Evolutionary conservation across 2,888 invertebrate genomes (phyloP).

Genomic region (Cryptophagus acutangulus): DNA sequence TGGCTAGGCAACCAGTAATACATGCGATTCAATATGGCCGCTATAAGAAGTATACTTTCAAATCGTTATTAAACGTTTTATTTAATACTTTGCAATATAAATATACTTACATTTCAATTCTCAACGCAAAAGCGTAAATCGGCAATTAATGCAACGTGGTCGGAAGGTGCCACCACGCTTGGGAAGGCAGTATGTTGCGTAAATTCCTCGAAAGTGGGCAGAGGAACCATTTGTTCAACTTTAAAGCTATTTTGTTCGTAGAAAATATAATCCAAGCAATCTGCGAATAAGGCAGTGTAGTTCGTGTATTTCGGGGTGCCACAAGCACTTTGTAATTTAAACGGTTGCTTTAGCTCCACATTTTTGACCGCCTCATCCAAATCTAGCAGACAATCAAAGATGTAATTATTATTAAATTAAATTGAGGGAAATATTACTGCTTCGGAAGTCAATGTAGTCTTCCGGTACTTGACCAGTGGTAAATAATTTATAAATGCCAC

Average conservation of each 20-base stretch:
- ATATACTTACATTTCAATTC: no score
- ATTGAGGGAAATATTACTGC: slow-evolving; percentile 54
- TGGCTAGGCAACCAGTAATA: no score
- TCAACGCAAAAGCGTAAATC: no score
- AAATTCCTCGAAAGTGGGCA: slow-evolving; percentile 76
- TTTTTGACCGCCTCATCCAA: slow-evolving; percentile 58
- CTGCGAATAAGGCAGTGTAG: slow-evolving; percentile 76
- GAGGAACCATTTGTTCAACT: slow-evolving; percentile 69
- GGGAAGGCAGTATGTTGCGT: slow-evolving; percentile 73
- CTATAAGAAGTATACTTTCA: no score
- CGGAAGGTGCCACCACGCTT: slow-evolving; percentile 85
- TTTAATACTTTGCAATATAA: no score
- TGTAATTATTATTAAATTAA: slow-evolving; percentile 6
- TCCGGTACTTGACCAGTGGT: slow-evolving; percentile 63
- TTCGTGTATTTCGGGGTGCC: slow-evolving; percentile 84
- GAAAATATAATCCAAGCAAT: slow-evolving; percentile 89
- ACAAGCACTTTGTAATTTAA: slow-evolving; percentile 71
- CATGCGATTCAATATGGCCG: no score
- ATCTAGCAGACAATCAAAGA: slow-evolving; percentile 53
- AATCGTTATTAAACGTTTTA: no score
- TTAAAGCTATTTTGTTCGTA: slow-evolving; percentile 62
- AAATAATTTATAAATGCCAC: slow-evolving; percentile 76
- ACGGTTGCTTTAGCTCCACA: slow-evolving; percentile 61
- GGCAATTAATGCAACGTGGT: slow-evolving; percentile 85
- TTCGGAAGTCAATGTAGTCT: slow-evolving; percentile 69